Evolutionary conservation across 2,797 vertebrate genomes (phyloP).

Genomic region (Decapterus maruadsi): DNA sequence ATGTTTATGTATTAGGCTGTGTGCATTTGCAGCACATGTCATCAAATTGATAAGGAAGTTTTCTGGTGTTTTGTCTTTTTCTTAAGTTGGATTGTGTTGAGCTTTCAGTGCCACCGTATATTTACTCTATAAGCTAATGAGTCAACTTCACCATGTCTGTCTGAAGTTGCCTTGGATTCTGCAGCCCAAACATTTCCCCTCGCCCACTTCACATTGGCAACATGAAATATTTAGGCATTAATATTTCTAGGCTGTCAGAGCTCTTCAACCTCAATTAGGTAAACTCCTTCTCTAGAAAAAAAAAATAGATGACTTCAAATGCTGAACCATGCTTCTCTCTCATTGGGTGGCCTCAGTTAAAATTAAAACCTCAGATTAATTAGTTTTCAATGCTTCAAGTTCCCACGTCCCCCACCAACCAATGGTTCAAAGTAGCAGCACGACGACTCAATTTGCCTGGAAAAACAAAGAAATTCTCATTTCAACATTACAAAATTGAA

Average conservation of each 20-base stretch:
- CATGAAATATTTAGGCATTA: constrained; percentile 8
- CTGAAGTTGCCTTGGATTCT: background rate
- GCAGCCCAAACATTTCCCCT: background rate
- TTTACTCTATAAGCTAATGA: background rate
- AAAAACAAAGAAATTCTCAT: background rate
- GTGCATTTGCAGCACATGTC: no score
- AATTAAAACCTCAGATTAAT: constrained; percentile 8
- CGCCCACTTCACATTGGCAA: background rate
- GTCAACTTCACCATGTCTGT: background rate
- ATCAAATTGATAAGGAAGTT: no score
- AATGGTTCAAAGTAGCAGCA: background rate
- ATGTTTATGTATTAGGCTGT: no score
- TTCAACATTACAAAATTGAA: background rate
- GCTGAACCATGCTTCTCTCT: background rate
- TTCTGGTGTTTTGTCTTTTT: no score
- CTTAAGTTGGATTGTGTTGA: no score
- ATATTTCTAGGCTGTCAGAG: constrained; percentile 12
- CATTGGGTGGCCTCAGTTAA: background rate
- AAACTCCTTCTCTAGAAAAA: background rate
- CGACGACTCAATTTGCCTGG: background rate
- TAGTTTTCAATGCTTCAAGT: background rate
- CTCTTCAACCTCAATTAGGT: constrained; percentile 4
- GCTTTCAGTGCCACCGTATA: no score
- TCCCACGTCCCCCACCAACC: background rate
- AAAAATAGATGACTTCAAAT: background rate